Conservation (phyloP, 1,140 invertebrate species). For the Dryas iulia region DNA sequence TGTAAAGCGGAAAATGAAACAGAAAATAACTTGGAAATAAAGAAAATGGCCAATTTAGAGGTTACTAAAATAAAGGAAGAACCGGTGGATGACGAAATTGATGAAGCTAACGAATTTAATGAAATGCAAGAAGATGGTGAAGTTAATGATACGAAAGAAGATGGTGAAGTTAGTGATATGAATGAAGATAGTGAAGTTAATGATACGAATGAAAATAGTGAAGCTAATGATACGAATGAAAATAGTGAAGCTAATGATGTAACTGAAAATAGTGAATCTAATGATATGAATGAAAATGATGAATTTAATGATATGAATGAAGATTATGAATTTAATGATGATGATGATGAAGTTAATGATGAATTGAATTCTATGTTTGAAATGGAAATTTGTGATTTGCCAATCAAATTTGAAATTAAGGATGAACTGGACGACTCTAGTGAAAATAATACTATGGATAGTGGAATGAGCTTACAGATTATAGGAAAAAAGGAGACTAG, state of each 20-base stretch:
- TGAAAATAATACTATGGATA: background rate
- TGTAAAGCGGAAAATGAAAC: background rate
- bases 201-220: background rate
- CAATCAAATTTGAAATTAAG: background rate
- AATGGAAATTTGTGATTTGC: background rate
- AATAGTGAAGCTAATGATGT: too few relatives aligned
- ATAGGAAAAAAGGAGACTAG: background rate
- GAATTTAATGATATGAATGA: too few relatives aligned
- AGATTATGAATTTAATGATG: background rate
- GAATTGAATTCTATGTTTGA: background rate
- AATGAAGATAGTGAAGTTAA: background rate
- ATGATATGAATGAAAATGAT: too few relatives aligned
- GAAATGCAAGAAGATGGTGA: too few relatives aligned
- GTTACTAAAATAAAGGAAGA: constrained; percentile 10
- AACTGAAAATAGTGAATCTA: too few relatives aligned
- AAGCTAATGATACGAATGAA: too few relatives aligned
- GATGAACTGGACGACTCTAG: background rate
- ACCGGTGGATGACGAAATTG: constrained; percentile 5
- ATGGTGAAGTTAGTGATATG: too few relatives aligned
- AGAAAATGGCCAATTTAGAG: background rate
- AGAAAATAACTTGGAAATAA: background rate
- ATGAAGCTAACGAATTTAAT: too few relatives aligned
- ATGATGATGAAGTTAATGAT: background rate
- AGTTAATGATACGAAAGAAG: too few relatives aligned
- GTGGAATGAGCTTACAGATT: background rate